Conservation (phyloP, 2,888 invertebrate genomes). For the Acleris literana region DNA sequence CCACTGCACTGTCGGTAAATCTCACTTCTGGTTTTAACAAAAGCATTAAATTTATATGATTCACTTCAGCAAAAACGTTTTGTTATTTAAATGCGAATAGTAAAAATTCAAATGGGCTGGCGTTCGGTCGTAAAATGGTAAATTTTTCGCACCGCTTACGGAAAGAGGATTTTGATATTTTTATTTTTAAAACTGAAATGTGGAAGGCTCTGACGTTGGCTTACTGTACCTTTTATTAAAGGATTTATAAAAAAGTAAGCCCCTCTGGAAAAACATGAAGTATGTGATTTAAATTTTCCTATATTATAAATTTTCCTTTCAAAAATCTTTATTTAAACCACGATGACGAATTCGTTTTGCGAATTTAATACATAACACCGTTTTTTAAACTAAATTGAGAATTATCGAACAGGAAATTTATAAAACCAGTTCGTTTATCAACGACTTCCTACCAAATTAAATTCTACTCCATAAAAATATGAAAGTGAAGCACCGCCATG, state of each 20-base stretch:
- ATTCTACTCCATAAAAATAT: too few relatives aligned
- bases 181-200: constrained; percentile 8
- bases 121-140: constrained; percentile 19
- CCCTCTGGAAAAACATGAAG: background rate
- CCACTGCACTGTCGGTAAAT: background rate
- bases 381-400: too few relatives aligned
- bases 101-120: constrained; percentile 24
- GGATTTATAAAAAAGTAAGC: too few relatives aligned
- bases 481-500: too few relatives aligned
- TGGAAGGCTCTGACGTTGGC: background rate
- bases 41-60: constrained; percentile 22
- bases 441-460: too few relatives aligned
- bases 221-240: background rate
- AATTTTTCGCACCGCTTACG: constrained; percentile 6
- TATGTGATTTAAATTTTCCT: background rate
- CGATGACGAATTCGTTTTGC: too few relatives aligned
- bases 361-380: too few relatives aligned
- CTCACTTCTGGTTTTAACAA: constrained; percentile 13
- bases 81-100: constrained; percentile 32
- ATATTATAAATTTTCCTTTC: too few relatives aligned
- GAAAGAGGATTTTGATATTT: background rate
- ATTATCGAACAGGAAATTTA: too few relatives aligned
- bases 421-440: too few relatives aligned
- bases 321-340: too few relatives aligned
- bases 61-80: constrained; percentile 26